Base-by-base conservation (phyloP, 2,113 vertebrate species). In the Sphyrna mokarran region DNA sequence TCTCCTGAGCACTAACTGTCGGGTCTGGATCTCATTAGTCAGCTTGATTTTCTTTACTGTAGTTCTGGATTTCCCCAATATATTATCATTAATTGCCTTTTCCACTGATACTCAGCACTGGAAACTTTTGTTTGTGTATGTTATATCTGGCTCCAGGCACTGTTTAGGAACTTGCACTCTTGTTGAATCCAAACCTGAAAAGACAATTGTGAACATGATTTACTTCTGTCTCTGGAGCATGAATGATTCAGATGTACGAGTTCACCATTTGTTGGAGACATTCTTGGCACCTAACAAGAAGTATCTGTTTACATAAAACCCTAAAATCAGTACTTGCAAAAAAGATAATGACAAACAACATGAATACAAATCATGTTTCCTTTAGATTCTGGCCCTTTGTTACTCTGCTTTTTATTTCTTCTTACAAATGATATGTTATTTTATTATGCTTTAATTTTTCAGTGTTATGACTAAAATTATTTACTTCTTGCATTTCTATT, bases 171-270 rank as follows among this genome's bases (percentile, higher is more conserved):
- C 26, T 33, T 61, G 26, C 29, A 61, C 23, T 29, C 87, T 61
- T 61, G 29, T 58, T 61, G 54, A 61, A 48, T 33, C 54, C 87
- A 61, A 91, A 91, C 18, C 89, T 66, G 89, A 66, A 91, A 66
- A 66, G 89, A 91, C 14, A 66, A 91, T 91, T 91, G 89, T n/a
- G 89, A 91, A 91, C 29, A 91, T 63, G 89, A 91, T 91, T 91
- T 91, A 66, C 33, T 91, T 14, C 33, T 7, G 61, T 14, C 58
- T n/a, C 54, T 63, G 29, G 58, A 91, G 4, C 89, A 91, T 14
- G 63, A 63, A 89, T 89, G 86, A 89, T 58, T 26, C 86, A 89
- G 86, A 89, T n/a, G 29, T n/a, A 63, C 5, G 29, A 33, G 1
- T 91, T 63, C 10, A 33, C 13, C 61, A n/a, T 91, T 90, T n/a